Base-by-base conservation (phyloP, 2,113 vertebrate species). In the Pseudorasbora parva region DNA sequence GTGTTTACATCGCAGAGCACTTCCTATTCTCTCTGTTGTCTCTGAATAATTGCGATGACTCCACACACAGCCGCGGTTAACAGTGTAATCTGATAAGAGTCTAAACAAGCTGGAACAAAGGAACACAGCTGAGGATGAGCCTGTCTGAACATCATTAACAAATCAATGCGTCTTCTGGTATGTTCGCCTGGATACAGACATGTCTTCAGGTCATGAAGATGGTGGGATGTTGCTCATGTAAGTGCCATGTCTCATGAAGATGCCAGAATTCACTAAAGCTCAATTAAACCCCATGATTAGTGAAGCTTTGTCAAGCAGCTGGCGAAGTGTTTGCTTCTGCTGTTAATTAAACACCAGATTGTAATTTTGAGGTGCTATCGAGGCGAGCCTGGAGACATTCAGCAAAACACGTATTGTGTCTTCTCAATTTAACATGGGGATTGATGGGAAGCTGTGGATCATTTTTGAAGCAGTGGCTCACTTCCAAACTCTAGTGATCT, bases 81-180 rank as follows among this genome's bases (percentile, higher is more conserved):
- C 54, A 66, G 49, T n/a, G 59, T 49, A 56, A 54, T 66, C 72
- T 83, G 49, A 75, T 21, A 27, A 77, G 81, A 45, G 30, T 43
- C 82, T 66, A 23, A 83, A 66, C 82, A 21, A 62, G 71, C 47
- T 41, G 59, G 80, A 25, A 78, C 72, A 27, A 82, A 82, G n/a
- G 49, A 69, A 54, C 45, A n/a, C 74, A 78, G 60, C 66, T n/a
- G 23, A 83, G 17, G 8, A 62, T 64, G 23, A 3, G 47, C 30
- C 47, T 47, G 9, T 56, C 21, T 56, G 30, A 56, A 56, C 4
- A 5, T 12, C 49, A 21, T 33, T 2, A 19, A n/a, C 73, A 37
- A 56, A 33, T 56, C 49, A 76, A 76, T 30, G 30, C 33, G 9
- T 30, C 72, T 75, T 23, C 54, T n/a, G 25, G 19, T 54, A 0